A percentile compares a stretch with the other conserved stretches of the same genome.
Conservation (phyloP, 2,113 vertebrate genomes). For the Brachypteracias leptosomus region DNA sequence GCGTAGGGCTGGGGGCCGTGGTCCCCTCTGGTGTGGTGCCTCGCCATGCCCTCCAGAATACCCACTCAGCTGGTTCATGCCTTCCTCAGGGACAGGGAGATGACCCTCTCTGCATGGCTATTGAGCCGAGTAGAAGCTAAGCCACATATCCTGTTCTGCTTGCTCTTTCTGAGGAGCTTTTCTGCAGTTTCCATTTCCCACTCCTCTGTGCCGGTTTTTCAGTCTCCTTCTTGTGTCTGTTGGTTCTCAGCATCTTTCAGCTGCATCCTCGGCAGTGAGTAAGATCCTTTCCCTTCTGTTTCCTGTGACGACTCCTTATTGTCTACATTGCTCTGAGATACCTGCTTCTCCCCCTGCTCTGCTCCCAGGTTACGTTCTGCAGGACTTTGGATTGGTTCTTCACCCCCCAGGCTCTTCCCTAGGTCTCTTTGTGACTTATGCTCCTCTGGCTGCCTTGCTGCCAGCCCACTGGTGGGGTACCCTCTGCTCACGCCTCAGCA, state of each 20-base stretch:
- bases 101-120: neutral
- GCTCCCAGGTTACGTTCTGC: neutral
- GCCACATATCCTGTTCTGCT: accelerated
- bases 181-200: neutral
- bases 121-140: neutral
- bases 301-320: neutral
- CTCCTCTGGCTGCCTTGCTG: neutral
- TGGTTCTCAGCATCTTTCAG: neutral
- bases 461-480: neutral
- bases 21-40: neutral
- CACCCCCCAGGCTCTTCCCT: neutral
- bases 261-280: neutral
- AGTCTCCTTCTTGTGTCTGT: neutral
- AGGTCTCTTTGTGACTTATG: neutral
- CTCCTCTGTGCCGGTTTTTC: neutral
- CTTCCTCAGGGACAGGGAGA: neutral
- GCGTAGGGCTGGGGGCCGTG: accelerated
- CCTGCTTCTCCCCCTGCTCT: neutral
- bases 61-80: neutral
- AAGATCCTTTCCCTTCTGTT: conserved; percentile 5
- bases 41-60: neutral
- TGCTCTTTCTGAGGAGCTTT: neutral
- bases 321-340: neutral
- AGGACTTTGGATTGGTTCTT: neutral
- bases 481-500: neutral